phyloP scores from a whole-genome alignment of 1,140 invertebrate genomes.

The Amphibalanus amphitrite region DNA sequence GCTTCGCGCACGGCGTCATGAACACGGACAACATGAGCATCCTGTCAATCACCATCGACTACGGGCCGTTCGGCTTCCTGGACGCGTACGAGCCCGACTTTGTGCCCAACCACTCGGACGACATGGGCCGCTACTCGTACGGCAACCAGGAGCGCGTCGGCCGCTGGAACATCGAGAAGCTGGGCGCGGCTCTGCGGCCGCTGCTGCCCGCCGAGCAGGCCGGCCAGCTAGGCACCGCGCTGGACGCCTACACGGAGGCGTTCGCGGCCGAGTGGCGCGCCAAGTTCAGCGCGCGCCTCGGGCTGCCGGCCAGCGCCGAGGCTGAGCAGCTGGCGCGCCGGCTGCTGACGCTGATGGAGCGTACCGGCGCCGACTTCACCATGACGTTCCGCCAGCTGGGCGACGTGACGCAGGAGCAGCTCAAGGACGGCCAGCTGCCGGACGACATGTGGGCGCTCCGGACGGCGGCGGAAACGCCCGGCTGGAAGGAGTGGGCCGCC shows the following conservation, averaged over 20 bases:
- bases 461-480: slow-evolving; percentile 26
- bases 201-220: slow-evolving; percentile 28
- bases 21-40: slow-evolving; percentile 54
- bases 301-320: slow-evolving; percentile 22
- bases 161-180: slow-evolving; percentile 39
- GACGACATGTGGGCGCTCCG: slow-evolving; percentile 31
- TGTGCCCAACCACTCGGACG: slow-evolving; percentile 43
- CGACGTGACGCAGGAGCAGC: slow-evolving; percentile 28
- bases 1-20: slow-evolving; percentile 45
- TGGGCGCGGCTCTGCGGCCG: slow-evolving; percentile 34
- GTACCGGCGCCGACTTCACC: slow-evolving; percentile 42
- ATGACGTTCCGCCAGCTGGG: slow-evolving; percentile 40
- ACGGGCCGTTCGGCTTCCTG: slow-evolving; percentile 48
- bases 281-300: slow-evolving; percentile 29
- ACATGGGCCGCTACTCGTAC: slow-evolving; percentile 31
- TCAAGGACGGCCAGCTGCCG: slow-evolving; percentile 23
- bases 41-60: slow-evolving; percentile 43
- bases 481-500: slow-evolving; percentile 29
- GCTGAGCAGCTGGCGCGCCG: slow-evolving; percentile 32
- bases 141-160: slow-evolving; percentile 34
- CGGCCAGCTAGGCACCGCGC: slow-evolving; percentile 12
- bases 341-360: slow-evolving; percentile 40
- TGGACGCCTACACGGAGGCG: not conserved
- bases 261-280: no score
- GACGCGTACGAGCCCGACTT: slow-evolving; percentile 41